These are phyloP conservation scores for Apocrypta bakeri DNA, from an alignment of 1,140 invertebrate genomes.

Conservation along the genomic window DNA sequence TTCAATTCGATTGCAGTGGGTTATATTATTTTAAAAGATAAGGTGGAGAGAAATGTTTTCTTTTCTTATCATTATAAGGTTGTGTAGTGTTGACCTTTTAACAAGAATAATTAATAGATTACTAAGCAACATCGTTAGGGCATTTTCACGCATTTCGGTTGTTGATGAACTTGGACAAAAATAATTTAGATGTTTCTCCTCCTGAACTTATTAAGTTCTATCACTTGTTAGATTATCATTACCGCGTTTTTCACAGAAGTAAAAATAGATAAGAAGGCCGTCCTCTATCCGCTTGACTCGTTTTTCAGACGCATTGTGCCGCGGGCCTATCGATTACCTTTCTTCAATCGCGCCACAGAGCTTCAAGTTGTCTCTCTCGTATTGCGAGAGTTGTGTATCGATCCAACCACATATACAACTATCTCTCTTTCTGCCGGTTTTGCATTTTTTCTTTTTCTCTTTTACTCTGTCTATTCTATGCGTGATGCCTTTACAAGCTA, in stretches of 20 bases:
- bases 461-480: not conserved
- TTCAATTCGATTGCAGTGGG: too few species aligned
- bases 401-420: not conserved
- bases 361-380: not conserved
- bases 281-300: not conserved
- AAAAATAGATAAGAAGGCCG: not conserved
- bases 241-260: not conserved
- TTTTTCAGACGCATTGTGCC: not conserved
- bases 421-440: not conserved
- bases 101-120: too few species aligned
- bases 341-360: not conserved
- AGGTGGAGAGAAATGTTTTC: too few species aligned
- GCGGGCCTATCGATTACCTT: constrained; percentile 17
- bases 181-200: too few species aligned
- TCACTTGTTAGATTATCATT: not conserved
- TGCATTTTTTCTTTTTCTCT: not conserved
- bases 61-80: too few species aligned
- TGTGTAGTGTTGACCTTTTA: too few species aligned
- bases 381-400: not conserved
- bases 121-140: not conserved
- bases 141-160: not conserved
- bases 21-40: too few species aligned
- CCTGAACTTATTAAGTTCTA: too few species aligned
- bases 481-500: not conserved
- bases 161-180: not conserved